Base-by-base conservation (phyloP, 2,888 invertebrate species). In the Meteorus colon region DNA sequence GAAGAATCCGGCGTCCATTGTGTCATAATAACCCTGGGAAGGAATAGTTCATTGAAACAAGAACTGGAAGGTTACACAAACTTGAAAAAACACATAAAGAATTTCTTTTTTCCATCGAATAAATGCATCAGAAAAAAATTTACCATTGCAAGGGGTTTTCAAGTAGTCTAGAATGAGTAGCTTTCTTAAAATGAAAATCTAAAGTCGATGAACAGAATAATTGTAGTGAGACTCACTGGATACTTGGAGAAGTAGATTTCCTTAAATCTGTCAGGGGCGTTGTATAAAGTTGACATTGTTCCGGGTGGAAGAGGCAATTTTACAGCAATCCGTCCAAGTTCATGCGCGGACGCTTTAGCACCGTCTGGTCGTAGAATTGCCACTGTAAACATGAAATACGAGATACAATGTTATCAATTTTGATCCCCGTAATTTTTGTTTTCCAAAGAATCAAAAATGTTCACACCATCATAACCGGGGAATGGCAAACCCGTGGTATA, bases 261-360 rank as follows among this genome's bases (percentile, higher is more conserved):
- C 78, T 94, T 92, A 88, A 95, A 98, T 77, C 94, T 92, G 16
- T 96, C 94, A 79, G 96, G 95, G 19, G 96, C 94, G 84, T 92
- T 93, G 90, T 95, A 98, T 0, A 98, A 91, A 0, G 96, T 96
- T 0, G 94, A 93, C 89, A 97, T 93, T 74, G 94, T 94, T 0
- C 98, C 97, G 0, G 98, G 98, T 0, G 98, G 97, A 63, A 98
- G 90, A 0, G 98, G 98, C 29, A 97, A 88, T 86, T 96, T 97
- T 0, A 94, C 91, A 0, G 94, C 96, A 82, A 98, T 94, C 81
- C 96, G 92, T 0, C 98, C 98, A 5, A 97, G 91, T 88, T 97
- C 96, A 37, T 93, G 92, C 0, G 92, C 85, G 19, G 91, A 89
- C 31, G 96, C 94, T 85, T 93, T 93, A 19, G 91, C 92, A 0